Evolutionary conservation across 1,140 invertebrate species (phyloP), one percentile per base, ranked within the genome.

Genomic region (Capitella teleta): DNA sequence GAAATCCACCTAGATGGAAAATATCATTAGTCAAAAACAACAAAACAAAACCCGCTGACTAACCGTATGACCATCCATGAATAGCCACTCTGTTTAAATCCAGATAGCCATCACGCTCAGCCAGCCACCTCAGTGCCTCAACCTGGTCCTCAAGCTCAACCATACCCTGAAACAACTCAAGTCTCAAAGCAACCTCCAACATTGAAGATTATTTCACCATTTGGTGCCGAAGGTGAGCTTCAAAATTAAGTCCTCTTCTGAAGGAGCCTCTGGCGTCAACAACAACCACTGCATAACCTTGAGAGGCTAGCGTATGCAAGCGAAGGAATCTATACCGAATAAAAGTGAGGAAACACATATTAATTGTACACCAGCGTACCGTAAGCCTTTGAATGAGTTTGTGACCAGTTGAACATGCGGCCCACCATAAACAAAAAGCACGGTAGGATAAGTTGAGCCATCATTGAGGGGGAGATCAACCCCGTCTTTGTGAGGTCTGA

Each of bases 41-140:
- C 3, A 24, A 18, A n/a, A n/a, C n/a, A n/a, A 40, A 18, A 40
- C 8, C 5, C 4, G 12, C 12, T 23, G 37, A 57, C 56, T 47
- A 85, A 79, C 92, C 95, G 67, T 98, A 98, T 40, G 93, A 97
- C 94, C 94, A 98, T 5, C 95, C 95, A 67, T 94, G 89, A 58
- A 98, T 88, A 4, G 87, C 94, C 1, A 99, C 82, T 48, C 94
- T 78, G 55, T 80, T 79, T 74, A 94, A 80, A 69, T 98, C 94
- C 53, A 98, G 90, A 60, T 82, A 95, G 30, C 82, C 82, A 8
- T 84, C 80, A 53, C 81, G 81, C 58, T 87, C 80, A 0, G 87
- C 81, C n/a, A 97, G 72, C 79, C 82, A 86, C 53, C 83, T 79
- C 30, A 98, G 68, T 0, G 95, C 89, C 76, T 97, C 91, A 0